These are phyloP conservation scores for Eptatretus atami DNA, from an alignment of 2,797 vertebrate species.

Conservation along the genomic window DNA sequence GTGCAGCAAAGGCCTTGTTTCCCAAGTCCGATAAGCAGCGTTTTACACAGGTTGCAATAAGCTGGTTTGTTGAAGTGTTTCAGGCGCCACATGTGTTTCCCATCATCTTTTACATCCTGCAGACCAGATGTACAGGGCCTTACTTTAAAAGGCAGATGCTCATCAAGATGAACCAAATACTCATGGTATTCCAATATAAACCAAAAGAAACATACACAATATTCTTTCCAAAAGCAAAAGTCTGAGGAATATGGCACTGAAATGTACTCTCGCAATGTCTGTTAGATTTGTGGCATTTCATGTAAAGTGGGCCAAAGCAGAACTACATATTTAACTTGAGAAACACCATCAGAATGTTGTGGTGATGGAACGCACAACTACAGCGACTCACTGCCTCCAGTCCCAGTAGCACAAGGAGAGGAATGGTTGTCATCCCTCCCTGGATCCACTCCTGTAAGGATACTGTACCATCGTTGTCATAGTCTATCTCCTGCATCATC, in stretches of 20 bases:
- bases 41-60: slow-evolving; percentile 74
- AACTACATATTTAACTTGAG: too few species aligned
- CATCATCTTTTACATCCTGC: slow-evolving; percentile 79
- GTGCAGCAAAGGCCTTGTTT: slow-evolving; percentile 86
- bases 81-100: slow-evolving; percentile 69
- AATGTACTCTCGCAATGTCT: too few species aligned
- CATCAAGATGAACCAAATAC: too few species aligned
- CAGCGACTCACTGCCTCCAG: slow-evolving; percentile 38
- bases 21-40: slow-evolving; percentile 65
- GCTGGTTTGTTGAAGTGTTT: slow-evolving; percentile 90
- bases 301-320: too few species aligned
- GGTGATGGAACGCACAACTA: too few species aligned
- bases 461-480: slow-evolving; percentile 56
- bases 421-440: slow-evolving; percentile 75
- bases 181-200: too few species aligned
- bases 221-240: too few species aligned
- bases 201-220: too few species aligned
- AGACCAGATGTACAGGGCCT: slow-evolving; percentile 6
- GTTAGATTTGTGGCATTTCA: too few species aligned
- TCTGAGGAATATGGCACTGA: too few species aligned
- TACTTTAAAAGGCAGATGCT: too few species aligned
- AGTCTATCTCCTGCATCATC: slow-evolving; percentile 93
- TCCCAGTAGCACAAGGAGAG: slow-evolving; percentile 49
- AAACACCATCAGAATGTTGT: too few species aligned
- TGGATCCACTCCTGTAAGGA: slow-evolving; percentile 78